phyloP scores from a whole-genome alignment of 1,140 invertebrate species.

The Pectinophora gossypiella region DNA sequence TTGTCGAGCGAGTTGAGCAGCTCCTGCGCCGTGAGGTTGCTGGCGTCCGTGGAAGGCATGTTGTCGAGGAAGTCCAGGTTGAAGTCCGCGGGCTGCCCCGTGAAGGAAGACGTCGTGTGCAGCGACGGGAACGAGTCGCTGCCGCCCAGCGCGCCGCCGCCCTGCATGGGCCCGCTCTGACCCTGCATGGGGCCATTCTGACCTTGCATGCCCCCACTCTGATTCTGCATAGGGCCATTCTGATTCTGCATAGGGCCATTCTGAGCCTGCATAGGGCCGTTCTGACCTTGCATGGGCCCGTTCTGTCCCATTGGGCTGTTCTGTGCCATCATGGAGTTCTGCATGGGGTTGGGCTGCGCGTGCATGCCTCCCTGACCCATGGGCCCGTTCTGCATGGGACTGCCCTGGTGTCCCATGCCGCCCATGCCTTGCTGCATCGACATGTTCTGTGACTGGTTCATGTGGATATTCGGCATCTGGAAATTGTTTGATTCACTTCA shows the following conservation, averaged over 20 bases:
- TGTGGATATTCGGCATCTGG: slow-evolving; percentile 80
- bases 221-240: slow-evolving; percentile 34
- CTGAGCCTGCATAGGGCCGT: slow-evolving; percentile 14
- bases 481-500: no score
- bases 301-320: background rate
- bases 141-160: slow-evolving; percentile 30
- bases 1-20: slow-evolving; percentile 81
- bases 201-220: slow-evolving; percentile 28
- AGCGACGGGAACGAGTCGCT: slow-evolving; percentile 52
- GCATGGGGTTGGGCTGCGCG: slow-evolving; percentile 2
- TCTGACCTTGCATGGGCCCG: background rate
- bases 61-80: slow-evolving; percentile 89
- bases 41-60: slow-evolving; percentile 81
- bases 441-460: slow-evolving; percentile 80
- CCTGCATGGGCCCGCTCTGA: slow-evolving; percentile 45
- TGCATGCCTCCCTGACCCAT: background rate
- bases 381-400: slow-evolving; percentile 42
- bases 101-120: slow-evolving; percentile 74
- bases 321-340: no score
- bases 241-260: slow-evolving; percentile 51
- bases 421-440: slow-evolving; percentile 72
- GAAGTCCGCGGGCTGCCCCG: slow-evolving; percentile 80
- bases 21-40: slow-evolving; percentile 85
- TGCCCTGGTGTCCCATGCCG: slow-evolving; percentile 29
- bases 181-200: slow-evolving; percentile 42